Evolutionary conservation across 2,797 vertebrate species (phyloP), one percentile per base, ranked within the genome.

Genomic region (Helostoma temminkii): DNA sequence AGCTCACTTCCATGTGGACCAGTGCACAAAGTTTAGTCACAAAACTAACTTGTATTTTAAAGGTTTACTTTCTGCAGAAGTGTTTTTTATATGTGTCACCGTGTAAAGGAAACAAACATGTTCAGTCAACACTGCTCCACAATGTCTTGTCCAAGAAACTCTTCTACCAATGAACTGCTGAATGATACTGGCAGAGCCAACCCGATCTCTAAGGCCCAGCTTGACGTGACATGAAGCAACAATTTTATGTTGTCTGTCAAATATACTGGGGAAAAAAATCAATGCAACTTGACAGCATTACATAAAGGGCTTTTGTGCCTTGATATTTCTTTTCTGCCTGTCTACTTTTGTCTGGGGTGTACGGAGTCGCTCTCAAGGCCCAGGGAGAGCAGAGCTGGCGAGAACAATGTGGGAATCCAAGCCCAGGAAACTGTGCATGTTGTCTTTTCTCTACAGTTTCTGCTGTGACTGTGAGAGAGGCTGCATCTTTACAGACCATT

Each of bases 401-500:
- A 83, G 83, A 88, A 90, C 87, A 91, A 93, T 92, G 93, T 93
- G 91, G 87, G 92, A 94, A 95, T 87, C 90, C 64, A 37, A 81
- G 88, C n/a, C n/a, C 78, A 87, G 90, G 87, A 90, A 89, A 81
- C 77, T 72, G 83, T 84, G 76, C 80, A 78, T 84, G 88, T 92
- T 83, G 84, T 93, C 92, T 90, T 85, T 88, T 83, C 76, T 77
- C 75, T 66, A 83, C 90, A 86, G 88, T 75, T 80, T 90, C 89
- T 88, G 84, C 80, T 81, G 81, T 62, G 82, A 83, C 80, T 88
- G 77, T 84, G 82, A 91, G 78, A 80, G 66, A 87, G 91, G 66
- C 90, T 89, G 83, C 85, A 83, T 92, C 87, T 90, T 94, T 86
- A 93, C 88, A 93, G 91, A 84, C 92, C 92, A 95, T 94, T 93